phyloP scores from a whole-genome alignment of 2,113 vertebrate species.

The Hepsetus odoe region DNA sequence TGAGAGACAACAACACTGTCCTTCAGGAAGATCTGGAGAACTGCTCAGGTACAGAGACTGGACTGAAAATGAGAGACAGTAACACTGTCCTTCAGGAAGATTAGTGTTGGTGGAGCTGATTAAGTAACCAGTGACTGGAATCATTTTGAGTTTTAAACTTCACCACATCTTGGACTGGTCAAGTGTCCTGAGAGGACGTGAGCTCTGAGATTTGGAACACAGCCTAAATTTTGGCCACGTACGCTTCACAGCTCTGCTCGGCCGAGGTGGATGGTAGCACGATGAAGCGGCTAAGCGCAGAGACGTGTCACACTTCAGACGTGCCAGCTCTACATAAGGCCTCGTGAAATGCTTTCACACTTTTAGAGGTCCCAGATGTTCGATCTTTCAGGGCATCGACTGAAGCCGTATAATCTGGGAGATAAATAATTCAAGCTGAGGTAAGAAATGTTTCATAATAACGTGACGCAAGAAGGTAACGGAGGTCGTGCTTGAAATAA shows the following conservation, averaged over 20 bases:
- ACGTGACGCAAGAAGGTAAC: background rate
- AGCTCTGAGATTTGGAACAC: background rate
- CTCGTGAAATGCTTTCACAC: conserved; percentile 22
- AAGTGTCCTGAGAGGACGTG: background rate
- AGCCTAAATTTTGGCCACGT: conserved; percentile 37
- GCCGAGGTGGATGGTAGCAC: conserved; percentile 65
- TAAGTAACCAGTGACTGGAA: no score
- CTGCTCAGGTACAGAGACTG: no score
- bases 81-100: no score
- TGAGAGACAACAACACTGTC: no score
- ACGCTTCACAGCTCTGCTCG: conserved; percentile 66
- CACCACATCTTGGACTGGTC: no score
- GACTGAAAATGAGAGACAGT: no score
- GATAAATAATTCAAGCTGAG: background rate
- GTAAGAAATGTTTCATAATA: background rate
- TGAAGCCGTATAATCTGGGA: background rate
- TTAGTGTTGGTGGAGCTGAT: no score
- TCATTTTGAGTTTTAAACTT: no score
- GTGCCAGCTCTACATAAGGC: conserved; percentile 57
- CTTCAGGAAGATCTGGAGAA: no score
- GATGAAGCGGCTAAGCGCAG: conserved; percentile 69
- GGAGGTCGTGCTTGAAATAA: background rate
- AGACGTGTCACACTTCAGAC: conserved; percentile 68
- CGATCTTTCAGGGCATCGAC: background rate
- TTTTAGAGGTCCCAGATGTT: conserved; percentile 5